phyloP scores from a whole-genome alignment of 2,113 vertebrate species.

The Lanius collurio region DNA sequence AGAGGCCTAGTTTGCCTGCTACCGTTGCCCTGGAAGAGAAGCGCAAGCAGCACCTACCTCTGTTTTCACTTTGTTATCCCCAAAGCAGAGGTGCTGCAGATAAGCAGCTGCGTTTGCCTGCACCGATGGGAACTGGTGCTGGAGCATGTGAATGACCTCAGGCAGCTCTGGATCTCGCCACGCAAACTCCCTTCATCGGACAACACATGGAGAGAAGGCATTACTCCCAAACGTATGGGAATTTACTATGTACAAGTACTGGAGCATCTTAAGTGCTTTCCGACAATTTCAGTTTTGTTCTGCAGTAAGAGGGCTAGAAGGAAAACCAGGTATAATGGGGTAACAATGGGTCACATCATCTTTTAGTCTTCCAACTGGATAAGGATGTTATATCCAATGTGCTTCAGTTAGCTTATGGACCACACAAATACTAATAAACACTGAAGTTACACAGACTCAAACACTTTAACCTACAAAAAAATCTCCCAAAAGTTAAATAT shows the following conservation, averaged over 20 bases:
- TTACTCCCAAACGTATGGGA: neutral
- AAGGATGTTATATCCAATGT: rapidly evolving
- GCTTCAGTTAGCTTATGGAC: neutral
- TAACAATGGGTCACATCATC: neutral
- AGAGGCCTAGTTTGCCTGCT: neutral
- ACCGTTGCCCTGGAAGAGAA: neutral
- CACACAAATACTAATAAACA: neutral
- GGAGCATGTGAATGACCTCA: slow-evolving; percentile 97
- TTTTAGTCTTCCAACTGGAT: neutral
- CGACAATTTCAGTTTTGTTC: neutral
- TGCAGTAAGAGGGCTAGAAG: neutral
- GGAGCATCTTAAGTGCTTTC: neutral
- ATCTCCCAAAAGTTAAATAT: neutral
- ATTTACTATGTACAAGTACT: rapidly evolving
- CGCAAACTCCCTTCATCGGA: slow-evolving; percentile 86
- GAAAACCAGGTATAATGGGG: neutral
- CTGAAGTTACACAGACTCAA: neutral
- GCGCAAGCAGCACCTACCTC: slow-evolving; percentile 74
- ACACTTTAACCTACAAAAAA: neutral
- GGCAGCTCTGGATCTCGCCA: slow-evolving; percentile 95
- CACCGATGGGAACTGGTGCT: slow-evolving; percentile 95
- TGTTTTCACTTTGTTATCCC: slow-evolving; percentile 89
- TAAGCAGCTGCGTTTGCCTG: slow-evolving; percentile 96
- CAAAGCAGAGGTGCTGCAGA: slow-evolving; percentile 96
- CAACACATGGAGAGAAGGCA: neutral